Conservation (phyloP, 2,113 vertebrate genomes). For the Salvelinus alpinus region DNA sequence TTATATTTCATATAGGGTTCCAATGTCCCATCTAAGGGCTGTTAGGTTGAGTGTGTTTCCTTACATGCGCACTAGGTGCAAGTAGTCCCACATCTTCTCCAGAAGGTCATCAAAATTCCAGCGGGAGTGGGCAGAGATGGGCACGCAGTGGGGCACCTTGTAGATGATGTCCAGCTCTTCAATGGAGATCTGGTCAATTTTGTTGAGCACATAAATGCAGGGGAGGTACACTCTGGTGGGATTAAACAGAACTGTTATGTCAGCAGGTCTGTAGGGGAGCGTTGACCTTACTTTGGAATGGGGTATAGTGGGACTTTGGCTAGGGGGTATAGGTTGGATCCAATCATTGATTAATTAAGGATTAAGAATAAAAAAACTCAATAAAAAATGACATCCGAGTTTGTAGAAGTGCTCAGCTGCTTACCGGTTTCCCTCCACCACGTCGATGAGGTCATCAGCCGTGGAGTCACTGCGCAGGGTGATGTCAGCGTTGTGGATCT, state of each 20-base stretch:
- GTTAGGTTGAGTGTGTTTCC: slow-evolving; percentile 42
- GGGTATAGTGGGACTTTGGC: no score
- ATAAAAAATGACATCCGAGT: no score
- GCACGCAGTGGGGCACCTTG: slow-evolving; percentile 97
- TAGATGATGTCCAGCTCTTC: slow-evolving; percentile 98
- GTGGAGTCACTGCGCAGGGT: slow-evolving; percentile 92
- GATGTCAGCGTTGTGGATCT: slow-evolving; percentile 97
- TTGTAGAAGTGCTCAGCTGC: no score
- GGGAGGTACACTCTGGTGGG: slow-evolving; percentile 91
- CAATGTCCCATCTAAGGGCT: no score
- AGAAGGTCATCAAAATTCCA: slow-evolving; percentile 99
- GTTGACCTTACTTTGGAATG: no score
- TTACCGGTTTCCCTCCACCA: slow-evolving; percentile 97
- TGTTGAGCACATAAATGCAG: slow-evolving; percentile 97
- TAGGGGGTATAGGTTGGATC: no score
- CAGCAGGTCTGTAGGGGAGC: no score
- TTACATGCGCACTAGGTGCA: slow-evolving; percentile 94
- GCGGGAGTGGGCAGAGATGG: slow-evolving; percentile 96
- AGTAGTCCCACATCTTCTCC: slow-evolving; percentile 96
- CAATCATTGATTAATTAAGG: no score
- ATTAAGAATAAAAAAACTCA: no score
- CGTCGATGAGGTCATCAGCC: slow-evolving; percentile 95
- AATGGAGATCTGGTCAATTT: slow-evolving; percentile 98
- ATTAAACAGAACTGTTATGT: slow-evolving; percentile 18
- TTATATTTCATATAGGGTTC: no score